Base-by-base conservation (phyloP, 2,113 vertebrate species). In the Eleginops maclovinus region DNA sequence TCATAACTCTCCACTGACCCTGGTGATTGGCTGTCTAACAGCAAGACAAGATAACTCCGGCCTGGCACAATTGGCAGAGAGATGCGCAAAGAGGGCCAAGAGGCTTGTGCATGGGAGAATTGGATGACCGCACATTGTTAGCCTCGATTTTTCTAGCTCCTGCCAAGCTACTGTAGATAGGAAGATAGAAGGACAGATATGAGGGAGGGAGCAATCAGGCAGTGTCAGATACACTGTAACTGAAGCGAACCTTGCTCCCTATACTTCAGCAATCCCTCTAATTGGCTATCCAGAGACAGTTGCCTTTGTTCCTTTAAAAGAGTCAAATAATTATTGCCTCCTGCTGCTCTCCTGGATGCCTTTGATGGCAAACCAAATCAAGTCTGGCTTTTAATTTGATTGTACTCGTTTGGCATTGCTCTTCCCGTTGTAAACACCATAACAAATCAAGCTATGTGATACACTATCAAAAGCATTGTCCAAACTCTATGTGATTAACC, bases 241-340 rank as follows among this genome's bases (percentile, higher is more conserved):
- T 68, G 75, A 87, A 81, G 77, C 40, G 43, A 88, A 90, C 79
- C 66, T 81, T 85, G 78, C 79, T 79, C 72, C 82, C 69, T 60
- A 4, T 74, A 79, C 85, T 81, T 82, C 81, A 81, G 66, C 69
- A 75, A 77, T 83, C 81, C 80, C 66, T 81, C 75, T 93, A 93
- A 93, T 93, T 93, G 90, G 93, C 84, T 49, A 82, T 89, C 87
- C 80, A 85, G 87, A 92, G 90, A 93, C 87, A 68, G 81, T 62
- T 79, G 72, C 72, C 82, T 93, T 91, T 93, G 86, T 91, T 91
- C 77, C 58, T 50, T 51, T 82, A 47, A 81, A 87, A 87, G 72
- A 90, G 76, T 87, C 82, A 87, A 81, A 85, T 87, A 85, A 91
- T 84, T 71, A 89, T 87, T 82, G 75, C 43, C 63, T 89, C 91